Evolutionary conservation across 2,888 invertebrate genomes (phyloP).

Genomic region (Coenonympha glycerion): DNA sequence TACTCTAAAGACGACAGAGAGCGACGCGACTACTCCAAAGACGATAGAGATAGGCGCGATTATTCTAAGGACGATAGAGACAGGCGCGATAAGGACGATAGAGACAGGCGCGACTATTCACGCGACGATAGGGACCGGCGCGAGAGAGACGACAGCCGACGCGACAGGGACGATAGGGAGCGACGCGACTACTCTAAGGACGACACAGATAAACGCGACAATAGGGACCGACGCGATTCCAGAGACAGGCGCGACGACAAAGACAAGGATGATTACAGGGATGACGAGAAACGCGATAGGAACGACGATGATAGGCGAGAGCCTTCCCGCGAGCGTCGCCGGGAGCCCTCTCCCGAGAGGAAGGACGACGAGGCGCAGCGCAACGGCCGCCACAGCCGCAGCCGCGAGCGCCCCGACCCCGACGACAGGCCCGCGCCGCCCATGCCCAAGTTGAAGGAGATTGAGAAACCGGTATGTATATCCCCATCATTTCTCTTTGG

Average conservation of each 20-base stretch:
- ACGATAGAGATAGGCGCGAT: constrained; percentile 33
- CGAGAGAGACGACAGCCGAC: constrained; percentile 28
- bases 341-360: constrained; percentile 19
- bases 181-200: constrained; percentile 19
- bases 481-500: neutral
- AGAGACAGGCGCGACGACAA: constrained; percentile 16
- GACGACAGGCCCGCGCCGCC: constrained; percentile 76
- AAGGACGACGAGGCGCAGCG: constrained; percentile 20
- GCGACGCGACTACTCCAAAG: constrained; percentile 29
- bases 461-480: constrained; percentile 80
- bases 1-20: constrained; percentile 32
- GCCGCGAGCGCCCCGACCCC: constrained; percentile 47
- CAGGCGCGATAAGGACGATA: constrained; percentile 44
- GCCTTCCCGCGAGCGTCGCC: constrained; percentile 14
- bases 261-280: constrained; percentile 14
- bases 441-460: constrained; percentile 84
- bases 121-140: constrained; percentile 32
- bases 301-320: constrained; percentile 32
- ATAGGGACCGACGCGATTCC: constrained; percentile 24
- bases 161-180: constrained; percentile 24
- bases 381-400: constrained; percentile 54
- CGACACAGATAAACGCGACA: constrained; percentile 20
- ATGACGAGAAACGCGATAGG: constrained; percentile 29
- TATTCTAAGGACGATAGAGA: constrained; percentile 30
- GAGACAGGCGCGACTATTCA: constrained; percentile 35